Evolutionary conservation across 2,888 invertebrate species (phyloP), one percentile per base, ranked within the genome.

Genomic region (Conus canariensis): DNA sequence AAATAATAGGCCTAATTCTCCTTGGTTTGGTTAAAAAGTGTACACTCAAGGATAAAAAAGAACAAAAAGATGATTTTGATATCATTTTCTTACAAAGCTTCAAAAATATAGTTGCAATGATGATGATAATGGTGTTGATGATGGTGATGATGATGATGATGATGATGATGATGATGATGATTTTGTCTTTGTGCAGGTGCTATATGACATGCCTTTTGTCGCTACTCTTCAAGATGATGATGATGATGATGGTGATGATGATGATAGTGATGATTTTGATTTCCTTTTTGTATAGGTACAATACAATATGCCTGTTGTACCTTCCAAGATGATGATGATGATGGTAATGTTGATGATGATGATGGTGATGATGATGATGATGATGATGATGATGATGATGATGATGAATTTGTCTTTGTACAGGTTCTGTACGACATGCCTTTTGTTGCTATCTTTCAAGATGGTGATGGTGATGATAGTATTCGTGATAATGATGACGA

Each of bases 161-260:
- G 74, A 74, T 74, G 74, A 74, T 74, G 74, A 74, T n/a, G 74
- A 74, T 74, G 74, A 74, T 74, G 74, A 64, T 64, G 60, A 64
- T 64, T 10, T 64, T 64, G 64, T 1, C 2, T 10, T 64, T 64
- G 64, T 45, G 3, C 45, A 45, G 2, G 45, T 45, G 3, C 45
- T 45, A 45, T 45, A 45, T 45, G 45, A 45, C 45, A 45, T 45
- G 45, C 45, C 64, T 64, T 10, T 16, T 64, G 7, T 16, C 6
- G 64, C 16, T 64, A 3, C 16, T 64, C 1, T 64, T 64, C 1
- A 10, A 19, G 74, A 74, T 74, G 74, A 12, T 74, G 74, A n/a
- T 74, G 74, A 74, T 74, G 74, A n/a, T 74, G 74, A 74, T 74
- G 74, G 9, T 74, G n/a, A 74, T 74, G n/a, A 74, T 74, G 74